Conservation (phyloP, 2,797 vertebrate species). For the Glossophaga mutica region DNA sequence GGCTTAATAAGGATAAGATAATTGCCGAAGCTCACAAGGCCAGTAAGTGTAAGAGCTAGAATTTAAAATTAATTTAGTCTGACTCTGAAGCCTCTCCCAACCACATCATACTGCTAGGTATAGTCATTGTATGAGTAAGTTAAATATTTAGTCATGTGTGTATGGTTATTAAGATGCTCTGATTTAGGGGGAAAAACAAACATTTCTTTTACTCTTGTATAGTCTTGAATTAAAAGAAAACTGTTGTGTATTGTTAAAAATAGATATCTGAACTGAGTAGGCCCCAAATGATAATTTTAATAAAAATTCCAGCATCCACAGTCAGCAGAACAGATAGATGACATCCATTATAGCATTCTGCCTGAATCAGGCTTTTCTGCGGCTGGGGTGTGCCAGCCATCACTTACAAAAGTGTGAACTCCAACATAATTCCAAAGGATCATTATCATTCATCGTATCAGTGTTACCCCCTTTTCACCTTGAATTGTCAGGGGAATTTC, state of each 20-base stretch:
- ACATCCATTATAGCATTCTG: background rate
- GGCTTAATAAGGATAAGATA: background rate
- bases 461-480: background rate
- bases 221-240: background rate
- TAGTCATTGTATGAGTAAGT: background rate
- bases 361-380: background rate
- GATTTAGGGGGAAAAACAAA: conserved; percentile 6
- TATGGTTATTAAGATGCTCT: background rate
- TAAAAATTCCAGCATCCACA: background rate
- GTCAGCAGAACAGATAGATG: background rate
- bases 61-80: conserved; percentile 30
- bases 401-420: background rate
- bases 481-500: background rate
- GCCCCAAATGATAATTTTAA: background rate
- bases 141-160: conserved; percentile 26
- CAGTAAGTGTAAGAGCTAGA: background rate
- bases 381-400: background rate
- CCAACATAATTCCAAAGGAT: background rate
- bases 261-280: background rate
- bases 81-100: background rate
- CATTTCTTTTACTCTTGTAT: background rate
- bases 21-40: conserved; percentile 19
- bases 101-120: background rate
- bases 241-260: background rate
- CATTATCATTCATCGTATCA: background rate